Percentiles rank a stretch among this genome's conserved stretches.
Conservation (phyloP, 2,888 invertebrate species). For the Athalia cordata region DNA sequence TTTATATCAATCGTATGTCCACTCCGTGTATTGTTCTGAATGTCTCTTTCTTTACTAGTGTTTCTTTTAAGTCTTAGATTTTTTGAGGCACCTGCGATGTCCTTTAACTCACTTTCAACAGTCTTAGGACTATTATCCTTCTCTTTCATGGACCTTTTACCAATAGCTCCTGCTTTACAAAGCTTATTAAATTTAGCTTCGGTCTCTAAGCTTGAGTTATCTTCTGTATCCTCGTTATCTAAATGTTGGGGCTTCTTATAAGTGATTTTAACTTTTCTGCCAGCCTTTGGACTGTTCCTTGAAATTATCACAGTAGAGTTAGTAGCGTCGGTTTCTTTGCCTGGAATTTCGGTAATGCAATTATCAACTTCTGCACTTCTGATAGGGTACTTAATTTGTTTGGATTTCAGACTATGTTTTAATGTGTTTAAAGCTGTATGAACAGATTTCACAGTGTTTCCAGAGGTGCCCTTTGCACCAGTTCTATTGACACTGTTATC, state of each 20-base stretch:
- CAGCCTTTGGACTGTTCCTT: slow-evolving; percentile 64
- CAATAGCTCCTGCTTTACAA: slow-evolving; percentile 21
- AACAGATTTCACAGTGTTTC: slow-evolving; percentile 22
- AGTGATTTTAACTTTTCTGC: slow-evolving; percentile 55
- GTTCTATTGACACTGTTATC: slow-evolving; percentile 25
- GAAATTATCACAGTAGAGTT: slow-evolving; percentile 47
- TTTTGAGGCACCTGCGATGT: slow-evolving; percentile 12
- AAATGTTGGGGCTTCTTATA: slow-evolving; percentile 30
- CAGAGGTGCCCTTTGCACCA: slow-evolving; percentile 2
- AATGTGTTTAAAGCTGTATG: slow-evolving; percentile 11
- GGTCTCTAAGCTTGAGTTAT: slow-evolving; percentile 32
- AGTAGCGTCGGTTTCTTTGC: slow-evolving; percentile 26
- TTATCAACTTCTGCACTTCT: slow-evolving; percentile 33
- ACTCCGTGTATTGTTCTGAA: slow-evolving; percentile 51
- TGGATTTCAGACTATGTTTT: slow-evolving; percentile 31
- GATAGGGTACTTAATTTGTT: slow-evolving; percentile 24
- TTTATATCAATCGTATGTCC: slow-evolving; percentile 47
- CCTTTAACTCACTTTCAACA: background rate
- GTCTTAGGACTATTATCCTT: slow-evolving; percentile 56
- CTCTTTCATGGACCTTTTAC: slow-evolving; percentile 43
- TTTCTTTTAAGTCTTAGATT: slow-evolving; percentile 55
- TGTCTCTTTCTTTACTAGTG: slow-evolving; percentile 58
- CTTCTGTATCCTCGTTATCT: slow-evolving; percentile 30
- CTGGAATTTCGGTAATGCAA: slow-evolving; percentile 28
- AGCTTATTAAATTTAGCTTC: slow-evolving; percentile 32